phyloP scores from a whole-genome alignment of 2,888 invertebrate species.

The Nephrotoma guestfalica region DNA sequence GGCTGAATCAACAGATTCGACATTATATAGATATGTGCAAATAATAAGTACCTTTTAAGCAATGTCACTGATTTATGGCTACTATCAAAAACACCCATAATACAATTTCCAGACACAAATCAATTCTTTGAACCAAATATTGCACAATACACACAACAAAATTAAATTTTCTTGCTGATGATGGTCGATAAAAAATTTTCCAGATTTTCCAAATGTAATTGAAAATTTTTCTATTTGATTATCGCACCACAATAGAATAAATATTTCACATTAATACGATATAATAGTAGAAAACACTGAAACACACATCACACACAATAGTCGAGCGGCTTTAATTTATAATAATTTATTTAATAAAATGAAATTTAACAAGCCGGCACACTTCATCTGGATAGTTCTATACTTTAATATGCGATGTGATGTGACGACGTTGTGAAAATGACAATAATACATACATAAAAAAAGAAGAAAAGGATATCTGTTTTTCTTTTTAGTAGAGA shows the following conservation, averaged over 20 bases:
- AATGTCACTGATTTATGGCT: not conserved
- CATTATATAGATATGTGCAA: not conserved
- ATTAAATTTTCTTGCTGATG: no score
- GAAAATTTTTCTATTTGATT: not conserved
- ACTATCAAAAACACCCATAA: not conserved
- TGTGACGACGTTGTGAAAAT: not conserved
- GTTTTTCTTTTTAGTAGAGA: not conserved
- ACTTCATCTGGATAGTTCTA: not conserved
- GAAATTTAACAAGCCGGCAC: not conserved
- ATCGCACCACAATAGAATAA: not conserved
- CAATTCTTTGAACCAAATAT: not conserved
- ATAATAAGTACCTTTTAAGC: not conserved
- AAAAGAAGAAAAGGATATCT: not conserved
- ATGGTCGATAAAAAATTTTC: no score
- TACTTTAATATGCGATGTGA: not conserved
- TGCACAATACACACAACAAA: no score
- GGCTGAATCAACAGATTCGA: not conserved
- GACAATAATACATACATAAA: not conserved
- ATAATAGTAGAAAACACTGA: no score
- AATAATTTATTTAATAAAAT: not conserved
- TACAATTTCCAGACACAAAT: not conserved
- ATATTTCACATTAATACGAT: not conserved
- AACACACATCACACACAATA: not conserved
- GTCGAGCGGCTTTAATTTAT: no score
- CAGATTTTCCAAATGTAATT: not conserved